A percentile compares a stretch with the other conserved stretches of the same genome.
Evolutionary conservation across 2,797 vertebrate species (phyloP).

Genomic region (Acrossocheilus fasciatus): DNA sequence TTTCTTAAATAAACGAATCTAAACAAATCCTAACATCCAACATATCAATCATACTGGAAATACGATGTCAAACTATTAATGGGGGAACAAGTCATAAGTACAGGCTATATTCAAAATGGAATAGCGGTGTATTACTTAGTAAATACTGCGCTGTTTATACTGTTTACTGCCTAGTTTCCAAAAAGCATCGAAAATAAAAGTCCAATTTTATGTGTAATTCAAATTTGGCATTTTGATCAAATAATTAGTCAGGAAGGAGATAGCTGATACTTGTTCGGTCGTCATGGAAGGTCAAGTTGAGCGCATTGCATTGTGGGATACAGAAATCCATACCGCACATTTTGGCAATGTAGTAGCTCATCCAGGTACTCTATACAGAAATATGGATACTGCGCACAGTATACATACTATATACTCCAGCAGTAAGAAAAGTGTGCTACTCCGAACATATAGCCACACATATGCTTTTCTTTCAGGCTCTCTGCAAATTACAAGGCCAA

Average conservation of each 20-base stretch:
- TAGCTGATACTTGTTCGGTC: background rate
- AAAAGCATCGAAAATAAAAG: background rate
- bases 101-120: background rate
- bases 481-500: constrained; percentile 30
- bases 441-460: background rate
- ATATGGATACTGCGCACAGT: background rate
- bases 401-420: background rate
- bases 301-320: background rate
- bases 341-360: background rate
- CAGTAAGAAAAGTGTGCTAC: background rate
- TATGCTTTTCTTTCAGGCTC: constrained; percentile 26
- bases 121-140: background rate
- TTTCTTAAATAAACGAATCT: constrained; percentile 37
- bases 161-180: background rate
- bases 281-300: background rate
- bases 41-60: constrained; percentile 24
- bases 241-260: background rate
- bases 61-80: background rate
- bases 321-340: background rate
- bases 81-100: background rate
- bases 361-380: background rate
- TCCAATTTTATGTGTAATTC: background rate
- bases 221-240: constrained; percentile 9
- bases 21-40: constrained; percentile 25
- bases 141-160: background rate